Base-by-base conservation (phyloP, 2,113 vertebrate species). In the Phylloscopus trochilus region DNA sequence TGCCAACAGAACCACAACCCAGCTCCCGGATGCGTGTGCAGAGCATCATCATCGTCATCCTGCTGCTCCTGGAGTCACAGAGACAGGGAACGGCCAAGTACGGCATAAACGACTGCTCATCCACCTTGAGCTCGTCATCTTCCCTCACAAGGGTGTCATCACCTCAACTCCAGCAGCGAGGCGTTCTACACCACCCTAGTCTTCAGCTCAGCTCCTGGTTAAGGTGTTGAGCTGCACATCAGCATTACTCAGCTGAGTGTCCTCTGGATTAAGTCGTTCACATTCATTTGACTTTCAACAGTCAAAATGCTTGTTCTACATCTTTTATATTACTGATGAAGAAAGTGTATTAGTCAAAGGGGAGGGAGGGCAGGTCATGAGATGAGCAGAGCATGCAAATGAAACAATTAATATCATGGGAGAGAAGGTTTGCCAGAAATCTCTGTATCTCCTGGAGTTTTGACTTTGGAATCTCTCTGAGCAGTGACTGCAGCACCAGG, bases 241-340 rank as follows among this genome's bases (percentile, higher is more conserved):
- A 83, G 67, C 82, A 63, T 88, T 91, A 62, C 6, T 74, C 59
- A 75, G 59, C 9, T 31, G 67, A 91, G 79, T 22, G 92, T 95
- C 90, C 79, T 69, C 87, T 59, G 59, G 76, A 93, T 93, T 80
- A 52, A 80, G 88, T 31, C 2, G 14, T 89, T 95, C 90, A 96
- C 94, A 95, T 97, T 94, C 82, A 95, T 74, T 92, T 92, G 91
- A 96, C 94, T 97, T 96, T 93, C 91, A 95, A 33, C 91, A 83
- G 93, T 83, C 92, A 97, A 93, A 96, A 93, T 74, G 84, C 92
- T 95, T 95, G 93, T 90, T 95, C 87, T 94, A 96, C 94, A 96
- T 88, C 93, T 95, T 95, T 90, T 92, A 70, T 90, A 83, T 73
- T 91, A 92, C 93, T 77, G 82, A 81, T 1, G 0, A 92, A 88